Evolutionary conservation across 92 coral and sea anemone species (phyloP).

Genomic region (Meandrina meandrites): DNA sequence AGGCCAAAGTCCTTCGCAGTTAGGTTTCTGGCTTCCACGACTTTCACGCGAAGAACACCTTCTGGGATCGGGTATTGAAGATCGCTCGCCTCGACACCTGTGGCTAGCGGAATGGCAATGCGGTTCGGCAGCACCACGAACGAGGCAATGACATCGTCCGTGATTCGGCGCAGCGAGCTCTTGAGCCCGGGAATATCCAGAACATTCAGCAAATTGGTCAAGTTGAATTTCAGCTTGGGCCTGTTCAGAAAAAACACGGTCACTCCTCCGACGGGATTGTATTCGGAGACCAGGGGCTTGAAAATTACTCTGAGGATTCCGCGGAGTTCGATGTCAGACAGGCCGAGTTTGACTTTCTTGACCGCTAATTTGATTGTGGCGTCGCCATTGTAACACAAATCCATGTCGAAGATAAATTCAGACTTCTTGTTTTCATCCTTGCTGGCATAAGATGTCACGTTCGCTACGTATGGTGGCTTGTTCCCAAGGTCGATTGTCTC

Average conservation of each 20-base stretch:
- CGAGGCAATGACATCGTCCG: conserved; percentile 85
- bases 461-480: conserved; percentile 79
- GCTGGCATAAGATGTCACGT: conserved; percentile 71
- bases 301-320: conserved; percentile 88
- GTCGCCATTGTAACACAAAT: conserved; percentile 85
- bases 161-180: conserved; percentile 91
- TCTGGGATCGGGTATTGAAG: conserved; percentile 96
- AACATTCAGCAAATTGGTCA: conserved; percentile 90
- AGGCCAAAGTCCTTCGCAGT: conserved; percentile 80
- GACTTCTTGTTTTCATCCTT: conserved; percentile 51
- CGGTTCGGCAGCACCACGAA: conserved; percentile 96
- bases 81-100: conserved; percentile 92
- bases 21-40: conserved; percentile 87
- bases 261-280: conserved; percentile 92
- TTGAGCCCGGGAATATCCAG: conserved; percentile 95
- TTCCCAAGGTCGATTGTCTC: conserved; percentile 93
- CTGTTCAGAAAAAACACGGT: conserved; percentile 93
- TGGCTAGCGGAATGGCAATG: conserved; percentile 85
- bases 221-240: conserved; percentile 90
- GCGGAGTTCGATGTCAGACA: conserved; percentile 81
- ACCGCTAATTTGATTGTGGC: conserved; percentile 84
- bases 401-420: conserved; percentile 88
- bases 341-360: conserved; percentile 78
- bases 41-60: conserved; percentile 86
- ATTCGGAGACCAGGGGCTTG: conserved; percentile 89